A percentile compares a stretch with the other conserved stretches of the same genome.
Evolutionary conservation across 1,140 invertebrate genomes (phyloP).

Genomic region (Choristoneura fumiferana): DNA sequence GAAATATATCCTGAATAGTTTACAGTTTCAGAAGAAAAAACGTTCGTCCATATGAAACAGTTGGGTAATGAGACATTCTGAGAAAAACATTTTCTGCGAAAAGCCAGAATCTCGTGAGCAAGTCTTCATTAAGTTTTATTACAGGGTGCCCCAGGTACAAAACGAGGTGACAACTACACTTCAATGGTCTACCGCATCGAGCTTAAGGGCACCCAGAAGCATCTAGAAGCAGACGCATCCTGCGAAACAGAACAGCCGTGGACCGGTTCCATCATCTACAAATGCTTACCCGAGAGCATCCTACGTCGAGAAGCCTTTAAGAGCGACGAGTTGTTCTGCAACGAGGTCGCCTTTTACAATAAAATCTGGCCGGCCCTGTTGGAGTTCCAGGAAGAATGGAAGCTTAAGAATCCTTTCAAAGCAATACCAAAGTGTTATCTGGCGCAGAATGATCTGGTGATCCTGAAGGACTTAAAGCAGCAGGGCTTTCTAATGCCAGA

Average conservation of each 20-base stretch:
- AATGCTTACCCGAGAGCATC: slow-evolving; percentile 82
- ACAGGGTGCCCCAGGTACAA: slow-evolving; percentile 82
- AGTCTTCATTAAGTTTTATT: neutral
- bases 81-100: too few relatives aligned
- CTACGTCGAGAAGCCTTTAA: slow-evolving; percentile 83
- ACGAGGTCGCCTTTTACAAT: slow-evolving; percentile 85
- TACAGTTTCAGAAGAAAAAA: too few relatives aligned
- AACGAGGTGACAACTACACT: slow-evolving; percentile 86
- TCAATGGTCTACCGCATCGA: slow-evolving; percentile 84
- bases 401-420: slow-evolving; percentile 74
- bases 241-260: slow-evolving; percentile 70
- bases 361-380: slow-evolving; percentile 82
- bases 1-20: too few relatives aligned
- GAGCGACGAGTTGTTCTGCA: slow-evolving; percentile 84
- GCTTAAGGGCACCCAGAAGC: slow-evolving; percentile 77
- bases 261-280: slow-evolving; percentile 83
- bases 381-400: slow-evolving; percentile 77
- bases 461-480: slow-evolving; percentile 81
- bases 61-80: too few relatives aligned
- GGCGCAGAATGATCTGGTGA: slow-evolving; percentile 81
- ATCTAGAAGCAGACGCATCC: slow-evolving; percentile 56
- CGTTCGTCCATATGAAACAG: too few relatives aligned
- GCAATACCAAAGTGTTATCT: slow-evolving; percentile 83
- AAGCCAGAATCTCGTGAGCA: too few relatives aligned
- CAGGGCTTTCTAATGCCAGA: slow-evolving; percentile 84